Evolutionary conservation across 2,888 invertebrate genomes (phyloP).

Genomic region (Scaptomyza reducta): DNA sequence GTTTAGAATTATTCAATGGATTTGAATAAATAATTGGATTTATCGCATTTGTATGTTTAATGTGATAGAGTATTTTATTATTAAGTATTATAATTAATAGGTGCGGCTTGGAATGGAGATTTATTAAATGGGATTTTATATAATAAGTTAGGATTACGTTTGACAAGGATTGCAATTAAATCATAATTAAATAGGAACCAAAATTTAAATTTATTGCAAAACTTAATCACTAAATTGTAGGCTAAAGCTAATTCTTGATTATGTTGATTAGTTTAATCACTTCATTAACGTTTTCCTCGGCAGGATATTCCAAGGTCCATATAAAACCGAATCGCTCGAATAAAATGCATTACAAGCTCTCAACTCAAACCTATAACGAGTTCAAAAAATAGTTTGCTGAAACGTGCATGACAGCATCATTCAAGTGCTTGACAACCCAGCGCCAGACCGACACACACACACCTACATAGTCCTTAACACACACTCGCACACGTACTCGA

Average conservation of each 20-base stretch:
- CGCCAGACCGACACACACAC: constrained; percentile 4
- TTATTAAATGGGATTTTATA: not conserved
- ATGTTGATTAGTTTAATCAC: too few species aligned
- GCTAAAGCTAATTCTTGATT: too few species aligned
- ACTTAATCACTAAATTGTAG: too few species aligned
- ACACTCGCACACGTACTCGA: constrained; percentile 38
- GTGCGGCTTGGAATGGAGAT: not conserved
- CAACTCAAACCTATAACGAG: constrained; percentile 11
- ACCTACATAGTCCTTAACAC: not conserved
- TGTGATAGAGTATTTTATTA: too few species aligned
- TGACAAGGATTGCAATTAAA: not conserved
- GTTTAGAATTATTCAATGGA: not conserved
- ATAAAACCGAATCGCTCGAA: not conserved
- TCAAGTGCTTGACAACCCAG: constrained; percentile 45
- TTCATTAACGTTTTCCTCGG: not conserved
- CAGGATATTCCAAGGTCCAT: constrained; percentile 4
- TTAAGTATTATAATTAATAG: not conserved
- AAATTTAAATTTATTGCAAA: too few species aligned
- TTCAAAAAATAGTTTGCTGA: constrained; percentile 27
- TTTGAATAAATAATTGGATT: not conserved
- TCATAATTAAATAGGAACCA: too few species aligned
- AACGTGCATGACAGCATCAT: constrained; percentile 35
- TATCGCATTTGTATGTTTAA: not conserved
- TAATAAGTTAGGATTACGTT: too few species aligned
- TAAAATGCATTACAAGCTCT: constrained; percentile 4